Evolutionary conservation across 2,797 vertebrate species (phyloP), one percentile per base, ranked within the genome.

Genomic region (Halcyon chelicuti): DNA sequence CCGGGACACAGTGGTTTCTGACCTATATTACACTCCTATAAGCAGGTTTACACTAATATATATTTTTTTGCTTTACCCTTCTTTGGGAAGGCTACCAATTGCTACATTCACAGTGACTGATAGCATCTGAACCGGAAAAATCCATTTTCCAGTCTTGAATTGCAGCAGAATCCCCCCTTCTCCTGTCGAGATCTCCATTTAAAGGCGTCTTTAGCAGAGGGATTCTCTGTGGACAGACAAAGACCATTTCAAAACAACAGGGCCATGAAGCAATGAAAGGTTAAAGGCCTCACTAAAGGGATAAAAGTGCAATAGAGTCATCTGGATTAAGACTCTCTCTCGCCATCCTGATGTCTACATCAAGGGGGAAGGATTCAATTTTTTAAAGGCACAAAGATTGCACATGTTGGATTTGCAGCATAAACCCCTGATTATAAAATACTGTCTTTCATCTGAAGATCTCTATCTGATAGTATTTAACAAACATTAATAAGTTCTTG

Each of bases 231-330:
- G 8, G 67, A 37, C 70, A 76, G 55, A 88, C 93, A 95, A 95
- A 95, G 86, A 67, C 83, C 61, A n/a, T 80, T 89, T 76, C 90
- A 92, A 74, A 97, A 87, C 66, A 96, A 65, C 63, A 26, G 62
- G 77, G 74, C 44, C 63, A 37, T 12, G 86, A 89, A 85, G 86
- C 67, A 83, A 68, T 25, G 55, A 54, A 73, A 93, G 93, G 96
- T 96, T 97, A 93, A 90, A 93, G 91, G 91, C 83, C 67, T 70
- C 4, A 9, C 62, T 93, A 90, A 88, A 94, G 77, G 86, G 88
- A 95, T 95, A 89, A 87, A 75, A 95, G 95, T 94, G 88, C 88
- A 89, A 95, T 80, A 90, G 92, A 94, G 93, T 95, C 94, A 83
- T 94, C 93, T 65, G 90, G 93, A 96, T 95, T 95, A 94, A 96